These are phyloP conservation scores for Hirudinaria manillensis DNA, from an alignment of 2,888 invertebrate genomes.

Conservation along the genomic window DNA sequence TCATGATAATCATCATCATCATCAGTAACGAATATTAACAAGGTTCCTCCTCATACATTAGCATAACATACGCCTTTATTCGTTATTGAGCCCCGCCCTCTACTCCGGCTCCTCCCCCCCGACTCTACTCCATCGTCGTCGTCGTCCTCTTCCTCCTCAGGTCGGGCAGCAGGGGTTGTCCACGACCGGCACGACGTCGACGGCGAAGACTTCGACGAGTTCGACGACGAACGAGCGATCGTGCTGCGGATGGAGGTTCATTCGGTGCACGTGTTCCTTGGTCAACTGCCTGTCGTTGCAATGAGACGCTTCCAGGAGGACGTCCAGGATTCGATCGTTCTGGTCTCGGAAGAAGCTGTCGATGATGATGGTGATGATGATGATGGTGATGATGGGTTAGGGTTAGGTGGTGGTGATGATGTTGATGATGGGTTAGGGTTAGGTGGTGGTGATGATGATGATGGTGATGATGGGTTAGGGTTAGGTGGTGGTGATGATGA, in stretches of 20 bases:
- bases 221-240: conserved; percentile 54
- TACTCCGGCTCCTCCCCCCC: too few relatives aligned
- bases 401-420: too few relatives aligned
- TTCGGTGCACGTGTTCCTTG: conserved; percentile 52
- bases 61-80: too few relatives aligned
- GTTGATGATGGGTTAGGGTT: too few relatives aligned
- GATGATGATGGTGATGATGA: background rate
- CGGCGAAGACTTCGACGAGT: conserved; percentile 54
- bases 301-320: conserved; percentile 51
- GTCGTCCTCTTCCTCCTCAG: conserved; percentile 36
- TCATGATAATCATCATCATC: too few relatives aligned
- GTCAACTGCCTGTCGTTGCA: conserved; percentile 53
- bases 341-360: conserved; percentile 53
- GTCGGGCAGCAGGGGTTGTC: conserved; percentile 55
- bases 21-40: too few relatives aligned
- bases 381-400: background rate
- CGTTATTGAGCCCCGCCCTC: too few relatives aligned
- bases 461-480: conserved; percentile 8
- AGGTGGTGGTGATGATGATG: too few relatives aligned
- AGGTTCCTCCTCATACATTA: too few relatives aligned
- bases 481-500: too few relatives aligned
- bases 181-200: conserved; percentile 54
- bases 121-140: too few relatives aligned
- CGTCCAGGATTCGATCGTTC: conserved; percentile 53
- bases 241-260: conserved; percentile 53